These are phyloP conservation scores for Microchirus variegatus DNA, from an alignment of 2,797 vertebrate genomes.

Conservation along the genomic window DNA sequence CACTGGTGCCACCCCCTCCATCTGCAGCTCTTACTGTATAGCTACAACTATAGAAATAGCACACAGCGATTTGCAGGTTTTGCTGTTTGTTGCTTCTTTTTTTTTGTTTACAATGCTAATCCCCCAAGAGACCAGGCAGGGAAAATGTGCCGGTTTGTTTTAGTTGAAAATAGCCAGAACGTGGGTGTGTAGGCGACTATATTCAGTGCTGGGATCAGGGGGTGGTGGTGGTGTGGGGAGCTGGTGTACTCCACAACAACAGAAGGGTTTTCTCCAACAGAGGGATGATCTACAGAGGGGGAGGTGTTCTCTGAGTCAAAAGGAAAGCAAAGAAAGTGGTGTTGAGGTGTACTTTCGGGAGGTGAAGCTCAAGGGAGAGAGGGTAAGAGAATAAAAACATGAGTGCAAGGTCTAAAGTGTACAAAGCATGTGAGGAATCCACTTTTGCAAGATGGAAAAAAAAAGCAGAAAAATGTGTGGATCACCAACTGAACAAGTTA, in stretches of 20 bases:
- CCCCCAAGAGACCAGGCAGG: constrained; percentile 17
- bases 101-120: constrained; percentile 40
- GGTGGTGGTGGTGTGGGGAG: constrained; percentile 15
- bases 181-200: constrained; percentile 34
- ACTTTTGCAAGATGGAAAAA: too few species aligned
- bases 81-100: not conserved
- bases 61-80: constrained; percentile 12
- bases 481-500: too few species aligned
- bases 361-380: not conserved
- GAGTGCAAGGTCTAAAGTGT: not conserved
- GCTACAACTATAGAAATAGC: constrained; percentile 23
- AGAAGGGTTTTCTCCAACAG: constrained; percentile 16
- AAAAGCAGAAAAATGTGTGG: too few species aligned
- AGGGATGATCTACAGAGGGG: not conserved
- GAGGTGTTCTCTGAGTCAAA: not conserved
- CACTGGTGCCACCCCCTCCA: constrained; percentile 35
- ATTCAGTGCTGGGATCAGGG: constrained; percentile 34
- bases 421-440: too few species aligned
- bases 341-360: not conserved
- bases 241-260: constrained; percentile 17
- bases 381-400: not conserved
- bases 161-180: constrained; percentile 30
- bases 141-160: constrained; percentile 28
- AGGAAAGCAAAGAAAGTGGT: not conserved
- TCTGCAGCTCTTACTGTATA: constrained; percentile 20